phyloP scores from a whole-genome alignment of 2,113 vertebrate genomes.

The Amphiprion ocellaris region DNA sequence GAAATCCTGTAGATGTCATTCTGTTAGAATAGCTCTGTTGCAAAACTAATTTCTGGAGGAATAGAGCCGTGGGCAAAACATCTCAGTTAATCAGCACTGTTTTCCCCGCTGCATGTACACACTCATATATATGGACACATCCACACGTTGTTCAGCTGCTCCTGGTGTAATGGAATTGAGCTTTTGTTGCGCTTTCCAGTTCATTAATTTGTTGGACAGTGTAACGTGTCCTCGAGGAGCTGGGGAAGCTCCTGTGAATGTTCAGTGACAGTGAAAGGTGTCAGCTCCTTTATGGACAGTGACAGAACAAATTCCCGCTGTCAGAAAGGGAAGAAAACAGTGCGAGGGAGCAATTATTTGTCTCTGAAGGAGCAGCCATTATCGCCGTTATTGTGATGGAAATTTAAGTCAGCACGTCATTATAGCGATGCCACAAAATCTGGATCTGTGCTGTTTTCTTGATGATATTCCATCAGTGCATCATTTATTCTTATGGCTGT shows the following conservation, averaged over 20 bases:
- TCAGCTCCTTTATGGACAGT: slow-evolving; percentile 43
- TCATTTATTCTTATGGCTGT: slow-evolving; percentile 48
- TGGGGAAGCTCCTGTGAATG: slow-evolving; percentile 1
- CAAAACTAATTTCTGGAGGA: slow-evolving; percentile 51
- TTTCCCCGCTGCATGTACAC: slow-evolving; percentile 18
- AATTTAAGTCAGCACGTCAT: slow-evolving; percentile 63
- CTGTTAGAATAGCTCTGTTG: slow-evolving; percentile 13
- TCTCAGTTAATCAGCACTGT: slow-evolving; percentile 31
- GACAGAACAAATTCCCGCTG: slow-evolving; percentile 48
- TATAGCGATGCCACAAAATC: slow-evolving; percentile 30
- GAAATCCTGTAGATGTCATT: slow-evolving; percentile 38
- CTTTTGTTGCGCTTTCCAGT: slow-evolving; percentile 40
- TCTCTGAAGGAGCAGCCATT: slow-evolving; percentile 57
- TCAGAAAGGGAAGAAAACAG: slow-evolving; percentile 40
- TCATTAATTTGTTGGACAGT: slow-evolving; percentile 31
- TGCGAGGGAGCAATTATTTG: slow-evolving; percentile 23
- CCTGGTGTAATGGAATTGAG: slow-evolving; percentile 25
- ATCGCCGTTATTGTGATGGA: slow-evolving; percentile 62
- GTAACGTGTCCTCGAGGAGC: slow-evolving; percentile 9
- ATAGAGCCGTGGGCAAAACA: slow-evolving; percentile 38
- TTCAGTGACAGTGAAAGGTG: slow-evolving; percentile 41
- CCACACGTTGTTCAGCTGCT: slow-evolving; percentile 11
- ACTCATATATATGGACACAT: slow-evolving; percentile 7
- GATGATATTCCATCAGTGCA: slow-evolving; percentile 46
- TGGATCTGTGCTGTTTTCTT: slow-evolving; percentile 47